phyloP scores from a whole-genome alignment of 2,797 vertebrate species.

The Lateolabrax maculatus region DNA sequence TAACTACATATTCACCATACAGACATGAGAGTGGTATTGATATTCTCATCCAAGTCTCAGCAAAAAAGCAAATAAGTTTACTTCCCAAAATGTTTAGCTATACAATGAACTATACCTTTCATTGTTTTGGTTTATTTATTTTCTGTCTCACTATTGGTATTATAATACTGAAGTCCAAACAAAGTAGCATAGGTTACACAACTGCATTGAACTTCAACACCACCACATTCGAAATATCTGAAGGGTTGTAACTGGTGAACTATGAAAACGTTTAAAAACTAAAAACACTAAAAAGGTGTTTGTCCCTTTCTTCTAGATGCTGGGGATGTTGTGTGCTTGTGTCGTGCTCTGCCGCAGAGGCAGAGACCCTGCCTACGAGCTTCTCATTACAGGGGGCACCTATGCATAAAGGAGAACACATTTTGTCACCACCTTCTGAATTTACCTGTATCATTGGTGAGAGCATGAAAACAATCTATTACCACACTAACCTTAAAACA shows the following conservation, averaged over 20 bases:
- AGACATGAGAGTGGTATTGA: not conserved
- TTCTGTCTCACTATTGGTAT: not conserved
- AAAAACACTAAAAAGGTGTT: not conserved
- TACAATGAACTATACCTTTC: not conserved
- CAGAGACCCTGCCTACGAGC: slow-evolving; percentile 94
- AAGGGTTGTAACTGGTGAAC: not conserved
- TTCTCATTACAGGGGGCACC: slow-evolving; percentile 92
- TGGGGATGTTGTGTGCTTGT: slow-evolving; percentile 96
- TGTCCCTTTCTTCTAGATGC: slow-evolving; percentile 85
- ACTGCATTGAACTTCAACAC: not conserved
- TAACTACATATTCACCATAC: not conserved
- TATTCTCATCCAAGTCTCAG: not conserved
- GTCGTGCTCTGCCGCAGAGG: slow-evolving; percentile 93
- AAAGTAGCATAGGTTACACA: not conserved
- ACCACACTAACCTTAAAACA: slow-evolving; percentile 46
- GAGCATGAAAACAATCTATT: slow-evolving; percentile 68
- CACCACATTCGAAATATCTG: not conserved
- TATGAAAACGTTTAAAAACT: rapidly evolving
- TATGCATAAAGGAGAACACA: slow-evolving; percentile 86
- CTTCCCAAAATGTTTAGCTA: slow-evolving; percentile 2
- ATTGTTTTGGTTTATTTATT: not conserved
- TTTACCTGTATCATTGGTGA: slow-evolving; percentile 78
- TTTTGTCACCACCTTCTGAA: slow-evolving; percentile 52
- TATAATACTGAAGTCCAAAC: too few species aligned
- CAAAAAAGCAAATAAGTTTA: not conserved